These are phyloP conservation scores for Cheilosia scutellata DNA, from an alignment of 2,888 invertebrate genomes.

Conservation along the genomic window DNA sequence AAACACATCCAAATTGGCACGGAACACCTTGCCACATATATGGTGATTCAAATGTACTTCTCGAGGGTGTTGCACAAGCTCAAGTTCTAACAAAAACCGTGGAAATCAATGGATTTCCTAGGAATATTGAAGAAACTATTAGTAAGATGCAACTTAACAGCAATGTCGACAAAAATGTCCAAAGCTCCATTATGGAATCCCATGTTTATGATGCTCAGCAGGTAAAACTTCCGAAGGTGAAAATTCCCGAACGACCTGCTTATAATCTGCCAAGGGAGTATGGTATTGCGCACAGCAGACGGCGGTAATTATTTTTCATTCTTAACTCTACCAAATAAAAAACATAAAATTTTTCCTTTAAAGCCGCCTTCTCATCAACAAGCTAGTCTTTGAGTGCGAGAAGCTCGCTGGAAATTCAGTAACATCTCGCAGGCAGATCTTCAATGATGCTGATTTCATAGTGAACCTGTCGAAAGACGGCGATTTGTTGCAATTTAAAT, in stretches of 20 bases:
- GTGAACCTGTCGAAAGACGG: slow-evolving; percentile 87
- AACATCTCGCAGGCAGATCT: slow-evolving; percentile 85
- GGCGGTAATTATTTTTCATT: slow-evolving; percentile 86
- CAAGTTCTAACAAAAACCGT: slow-evolving; percentile 92
- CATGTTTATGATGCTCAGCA: slow-evolving; percentile 92
- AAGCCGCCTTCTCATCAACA: slow-evolving; percentile 88
- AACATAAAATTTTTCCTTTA: slow-evolving; percentile 79
- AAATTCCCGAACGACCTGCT: slow-evolving; percentile 89
- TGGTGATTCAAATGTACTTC: slow-evolving; percentile 87
- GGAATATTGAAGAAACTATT: slow-evolving; percentile 85
- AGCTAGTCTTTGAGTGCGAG: slow-evolving; percentile 89
- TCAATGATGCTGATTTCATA: slow-evolving; percentile 86
- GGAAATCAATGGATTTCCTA: slow-evolving; percentile 87
- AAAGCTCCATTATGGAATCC: slow-evolving; percentile 87
- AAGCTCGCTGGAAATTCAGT: slow-evolving; percentile 86
- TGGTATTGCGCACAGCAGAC: slow-evolving; percentile 89
- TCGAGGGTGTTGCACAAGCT: slow-evolving; percentile 91
- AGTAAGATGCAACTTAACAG: slow-evolving; percentile 85
- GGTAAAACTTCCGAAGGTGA: slow-evolving; percentile 89
- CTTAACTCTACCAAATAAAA: background rate
- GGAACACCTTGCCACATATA: slow-evolving; percentile 86
- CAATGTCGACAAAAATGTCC: slow-evolving; percentile 86
- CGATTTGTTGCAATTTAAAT: slow-evolving; percentile 87
- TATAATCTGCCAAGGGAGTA: slow-evolving; percentile 89
- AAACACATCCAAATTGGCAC: slow-evolving; percentile 88